phyloP scores from a whole-genome alignment of 2,113 vertebrate species.

The Pyrgilauda ruficollis region DNA sequence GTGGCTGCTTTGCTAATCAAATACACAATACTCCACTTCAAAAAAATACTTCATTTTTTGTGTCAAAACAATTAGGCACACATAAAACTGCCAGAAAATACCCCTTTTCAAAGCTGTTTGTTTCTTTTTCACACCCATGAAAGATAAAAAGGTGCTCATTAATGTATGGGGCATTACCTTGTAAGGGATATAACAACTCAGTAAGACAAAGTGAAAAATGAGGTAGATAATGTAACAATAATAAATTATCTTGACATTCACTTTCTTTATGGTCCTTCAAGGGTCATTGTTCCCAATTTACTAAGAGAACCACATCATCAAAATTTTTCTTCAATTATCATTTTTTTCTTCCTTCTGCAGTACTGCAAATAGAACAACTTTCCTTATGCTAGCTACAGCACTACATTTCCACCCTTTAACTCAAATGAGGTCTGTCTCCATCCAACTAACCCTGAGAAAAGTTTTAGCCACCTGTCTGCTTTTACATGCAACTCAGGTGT shows the following conservation, averaged over 20 bases:
- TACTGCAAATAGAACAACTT: constrained; percentile 72
- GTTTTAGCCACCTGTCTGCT: background rate
- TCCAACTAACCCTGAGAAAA: background rate
- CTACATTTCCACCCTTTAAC: constrained; percentile 8
- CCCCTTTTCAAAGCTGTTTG: background rate
- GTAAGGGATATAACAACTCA: constrained; percentile 68
- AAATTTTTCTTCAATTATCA: constrained; percentile 81
- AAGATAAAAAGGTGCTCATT: constrained; percentile 59
- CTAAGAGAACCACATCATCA: constrained; percentile 85
- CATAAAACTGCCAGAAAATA: background rate
- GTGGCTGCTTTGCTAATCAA: background rate
- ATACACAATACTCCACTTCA: background rate
- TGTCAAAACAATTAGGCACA: background rate
- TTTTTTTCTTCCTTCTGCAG: constrained; percentile 67
- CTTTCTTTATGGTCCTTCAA: constrained; percentile 85
- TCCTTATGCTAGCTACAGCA: background rate
- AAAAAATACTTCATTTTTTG: background rate
- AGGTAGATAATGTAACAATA: constrained; percentile 82
- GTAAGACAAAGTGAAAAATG: constrained; percentile 78
- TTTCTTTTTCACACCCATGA: background rate
- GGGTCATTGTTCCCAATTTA: constrained; percentile 88
- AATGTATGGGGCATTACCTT: constrained; percentile 71
- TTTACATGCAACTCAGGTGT: background rate
- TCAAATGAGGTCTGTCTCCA: background rate
- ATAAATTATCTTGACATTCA: constrained; percentile 89